Base-by-base conservation (phyloP, 2,888 invertebrate genomes). In the Nemurella pictetii region DNA sequence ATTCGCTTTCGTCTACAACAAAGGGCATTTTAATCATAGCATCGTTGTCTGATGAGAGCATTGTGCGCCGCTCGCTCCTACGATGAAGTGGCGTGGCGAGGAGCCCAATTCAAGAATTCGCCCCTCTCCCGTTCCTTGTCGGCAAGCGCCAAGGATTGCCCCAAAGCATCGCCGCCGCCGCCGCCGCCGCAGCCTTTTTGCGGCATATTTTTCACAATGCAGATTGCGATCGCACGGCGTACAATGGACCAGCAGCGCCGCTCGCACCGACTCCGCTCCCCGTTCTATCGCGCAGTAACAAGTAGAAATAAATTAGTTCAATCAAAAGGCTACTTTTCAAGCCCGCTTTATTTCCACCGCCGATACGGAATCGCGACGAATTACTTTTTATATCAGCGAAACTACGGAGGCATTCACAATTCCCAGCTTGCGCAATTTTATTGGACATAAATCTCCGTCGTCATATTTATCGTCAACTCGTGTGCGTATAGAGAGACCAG, bases 21-120 rank as follows among this genome's bases (percentile, higher is more conserved):
- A 35, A 35, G 35, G 15, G 30, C 35, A 81, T 81, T 81, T 81
- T 81, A 78, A 78, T 78, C 78, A 78, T 29, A n/a, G 29, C 28
- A 78, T n/a, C 29, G 78, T 55, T 55, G 55, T 7, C 55, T 55
- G 55, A 55, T 55, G 55, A 55, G 55, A 55, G 20, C 55, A 55
- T 55, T 55, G 55, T 55, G 55, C 55, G 55, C 32, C 4, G 32
- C 32, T 3, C 9, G 55, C 55, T 7, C n/a, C 9, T 15, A 55
- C 55, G n/a, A 55, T 55, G 15, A 55, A 55, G 55, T 55, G 55
- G 55, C 55, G 55, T 55, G 55, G 55, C 55, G 55, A 55, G 55
- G 20, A 55, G 55, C 20, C 55, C 55, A 55, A 55, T 55, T 55
- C 55, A 55, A 55, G 55, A 55, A 55, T 55, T 20, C 3, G 55